Conservation (phyloP, 2,888 invertebrate species). For the Blastobasis adustella region DNA sequence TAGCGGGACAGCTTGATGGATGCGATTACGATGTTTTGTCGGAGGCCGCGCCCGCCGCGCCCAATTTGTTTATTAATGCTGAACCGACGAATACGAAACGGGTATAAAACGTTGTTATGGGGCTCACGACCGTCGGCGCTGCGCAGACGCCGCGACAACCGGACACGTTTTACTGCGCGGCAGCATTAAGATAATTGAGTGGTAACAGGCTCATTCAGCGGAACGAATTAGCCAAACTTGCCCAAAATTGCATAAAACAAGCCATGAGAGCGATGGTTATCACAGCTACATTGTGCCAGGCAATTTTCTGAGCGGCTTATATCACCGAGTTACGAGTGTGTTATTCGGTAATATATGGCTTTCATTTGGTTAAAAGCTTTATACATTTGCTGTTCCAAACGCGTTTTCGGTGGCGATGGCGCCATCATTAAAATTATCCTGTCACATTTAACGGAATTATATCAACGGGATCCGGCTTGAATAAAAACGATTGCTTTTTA, state of each 20-base stretch:
- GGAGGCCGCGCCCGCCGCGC: slow-evolving; percentile 40
- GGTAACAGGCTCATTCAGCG: slow-evolving; percentile 24
- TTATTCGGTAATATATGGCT: slow-evolving; percentile 63
- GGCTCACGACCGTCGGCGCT: background rate
- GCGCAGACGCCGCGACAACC: slow-evolving; percentile 18
- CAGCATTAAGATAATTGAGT: slow-evolving; percentile 37
- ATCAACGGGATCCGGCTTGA: slow-evolving; percentile 38
- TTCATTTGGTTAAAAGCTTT: slow-evolving; percentile 72
- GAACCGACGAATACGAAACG: slow-evolving; percentile 15
- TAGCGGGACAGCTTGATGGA: slow-evolving; percentile 62
- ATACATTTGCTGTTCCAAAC: slow-evolving; percentile 54
- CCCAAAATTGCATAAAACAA: slow-evolving; percentile 46
- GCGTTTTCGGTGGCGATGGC: slow-evolving; percentile 44
- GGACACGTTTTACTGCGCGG: slow-evolving; percentile 16
- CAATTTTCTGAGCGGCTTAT: slow-evolving; percentile 60
- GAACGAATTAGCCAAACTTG: slow-evolving; percentile 40
- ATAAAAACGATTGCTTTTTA: slow-evolving; percentile 32
- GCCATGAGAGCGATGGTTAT: slow-evolving; percentile 39
- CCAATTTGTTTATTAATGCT: slow-evolving; percentile 39
- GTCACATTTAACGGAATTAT: slow-evolving; percentile 42
- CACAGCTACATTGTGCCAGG: slow-evolving; percentile 50
- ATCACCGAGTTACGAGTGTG: slow-evolving; percentile 57
- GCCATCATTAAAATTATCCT: slow-evolving; percentile 57
- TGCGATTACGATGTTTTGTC: slow-evolving; percentile 53
- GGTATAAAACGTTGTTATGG: slow-evolving; percentile 7